Base-by-base conservation (phyloP, 2,113 vertebrate genomes). In the Acrocephalus arundinaceus region DNA sequence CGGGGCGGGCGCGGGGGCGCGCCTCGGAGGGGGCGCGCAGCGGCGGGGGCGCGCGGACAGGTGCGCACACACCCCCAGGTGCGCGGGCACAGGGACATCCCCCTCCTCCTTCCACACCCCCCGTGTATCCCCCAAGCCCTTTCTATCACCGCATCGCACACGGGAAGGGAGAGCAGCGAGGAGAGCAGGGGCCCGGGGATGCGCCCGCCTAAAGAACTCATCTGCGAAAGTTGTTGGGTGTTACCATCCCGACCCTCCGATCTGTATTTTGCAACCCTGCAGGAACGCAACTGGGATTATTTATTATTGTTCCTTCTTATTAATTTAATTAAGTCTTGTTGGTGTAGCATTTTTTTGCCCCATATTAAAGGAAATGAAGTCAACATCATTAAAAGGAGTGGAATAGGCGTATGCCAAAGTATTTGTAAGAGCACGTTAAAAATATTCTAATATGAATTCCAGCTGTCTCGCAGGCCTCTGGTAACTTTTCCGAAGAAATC, bases 401-500 rank as follows among this genome's bases (percentile, higher is more conserved):
- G 90, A 55, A 93, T 23, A 93, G 92, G 94, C 78, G 59, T 93
- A 62, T 94, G 93, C 95, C 93, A 91, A 94, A 96, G 85, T 92
- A 92, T 96, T 96, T 96, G 89, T 73, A 94, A 93, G 89, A 94
- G 93, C 87, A 70, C 16, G 93, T 96, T 96, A 96, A 94, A 94
- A 95, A 96, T 95, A 96, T 54, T 92, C 85, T 67, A 55, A 93
- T 91, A 94, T 55, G 89, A 96, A 93, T 96, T 76, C 89, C 95
- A 96, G 95, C 94, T 97, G 96, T 82, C 91, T 76, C 37, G 0
- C 46, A 24, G 79, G 72, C 88, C 21, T 6, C 57, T 46, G 71
- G 39, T 84, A 72, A 81, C 87, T 89, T 70, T 73, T 83, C 72
- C 12, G 0, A 31, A 90, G 89, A 87, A 87, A 89, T 9, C 55